phyloP scores from a whole-genome alignment of 1,140 invertebrate genomes.

The Anthonomus grandis region DNA sequence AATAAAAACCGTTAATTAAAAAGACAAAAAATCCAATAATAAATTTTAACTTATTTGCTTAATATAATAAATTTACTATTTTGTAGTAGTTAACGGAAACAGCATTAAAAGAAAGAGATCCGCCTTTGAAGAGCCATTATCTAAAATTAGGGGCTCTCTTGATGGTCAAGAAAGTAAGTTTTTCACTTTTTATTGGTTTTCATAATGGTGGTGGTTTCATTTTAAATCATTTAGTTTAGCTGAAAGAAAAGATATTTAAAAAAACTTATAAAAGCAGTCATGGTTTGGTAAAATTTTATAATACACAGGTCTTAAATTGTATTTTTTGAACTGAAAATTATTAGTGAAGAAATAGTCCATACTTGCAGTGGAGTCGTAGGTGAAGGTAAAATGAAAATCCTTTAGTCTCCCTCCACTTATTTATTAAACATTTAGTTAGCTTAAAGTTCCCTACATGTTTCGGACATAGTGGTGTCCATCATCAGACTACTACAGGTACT shows the following conservation, averaged over 20 bases:
- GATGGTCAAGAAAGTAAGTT: slow-evolving; percentile 59
- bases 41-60: slow-evolving; percentile 13
- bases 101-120: slow-evolving; percentile 58
- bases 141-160: slow-evolving; percentile 53
- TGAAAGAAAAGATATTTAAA: too few relatives aligned
- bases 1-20: not conserved
- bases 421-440: too few relatives aligned
- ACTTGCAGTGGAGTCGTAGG: not conserved
- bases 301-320: not conserved
- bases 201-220: slow-evolving; percentile 35
- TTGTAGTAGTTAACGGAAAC: slow-evolving; percentile 47
- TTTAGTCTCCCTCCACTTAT: too few relatives aligned
- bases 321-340: not conserved
- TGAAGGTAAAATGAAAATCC: not conserved
- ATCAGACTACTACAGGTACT: too few relatives aligned
- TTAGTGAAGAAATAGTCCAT: not conserved
- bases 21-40: not conserved
- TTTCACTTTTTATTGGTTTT: slow-evolving; percentile 32
- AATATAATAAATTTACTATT: slow-evolving; percentile 36
- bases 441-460: too few relatives aligned
- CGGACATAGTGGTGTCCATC: too few relatives aligned
- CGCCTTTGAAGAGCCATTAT: slow-evolving; percentile 56
- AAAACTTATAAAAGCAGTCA: not conserved
- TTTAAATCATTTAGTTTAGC: too few relatives aligned
- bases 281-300: not conserved